These are phyloP conservation scores for Melanotaenia boesemani DNA, from an alignment of 2,797 vertebrate genomes.

Conservation along the genomic window DNA sequence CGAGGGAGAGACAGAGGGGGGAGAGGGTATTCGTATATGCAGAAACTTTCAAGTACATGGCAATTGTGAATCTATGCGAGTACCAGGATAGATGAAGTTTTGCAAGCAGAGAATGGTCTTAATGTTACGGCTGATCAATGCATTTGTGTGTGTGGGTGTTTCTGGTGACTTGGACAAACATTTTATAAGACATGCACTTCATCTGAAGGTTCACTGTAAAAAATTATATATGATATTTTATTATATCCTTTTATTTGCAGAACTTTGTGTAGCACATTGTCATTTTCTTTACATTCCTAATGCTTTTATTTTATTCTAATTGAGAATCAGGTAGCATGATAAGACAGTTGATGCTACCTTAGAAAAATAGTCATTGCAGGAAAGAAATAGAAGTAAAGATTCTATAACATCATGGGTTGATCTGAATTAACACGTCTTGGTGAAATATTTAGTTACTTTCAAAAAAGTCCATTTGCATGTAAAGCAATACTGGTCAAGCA, in stretches of 20 bases:
- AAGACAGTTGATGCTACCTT: constrained; percentile 14
- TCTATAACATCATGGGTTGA: constrained; percentile 4
- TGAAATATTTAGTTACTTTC: not conserved
- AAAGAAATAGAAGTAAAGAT: constrained; percentile 12
- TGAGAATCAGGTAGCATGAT: not conserved
- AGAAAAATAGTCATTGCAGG: constrained; percentile 16
- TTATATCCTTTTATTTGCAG: constrained; percentile 50
- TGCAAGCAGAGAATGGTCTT: not conserved
- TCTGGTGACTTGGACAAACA: constrained; percentile 8
- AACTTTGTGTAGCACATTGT: constrained; percentile 8
- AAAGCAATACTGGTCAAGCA: constrained; percentile 8
- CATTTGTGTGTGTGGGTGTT: not conserved
- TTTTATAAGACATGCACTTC: constrained; percentile 34
- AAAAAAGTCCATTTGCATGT: constrained; percentile 7
- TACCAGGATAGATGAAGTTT: not conserved
- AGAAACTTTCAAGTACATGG: not conserved
- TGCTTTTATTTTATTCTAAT: not conserved
- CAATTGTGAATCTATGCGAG: not conserved
- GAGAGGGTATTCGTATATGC: not conserved
- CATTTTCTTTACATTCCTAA: not conserved
- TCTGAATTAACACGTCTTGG: not conserved
- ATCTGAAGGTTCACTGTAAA: constrained; percentile 21
- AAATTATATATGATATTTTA: constrained; percentile 51
- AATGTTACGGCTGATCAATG: not conserved
- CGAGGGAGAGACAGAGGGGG: too few relatives aligned